Evolutionary conservation across 1,140 invertebrate genomes (phyloP).

Genomic region (Thalassaphorura encarpata): DNA sequence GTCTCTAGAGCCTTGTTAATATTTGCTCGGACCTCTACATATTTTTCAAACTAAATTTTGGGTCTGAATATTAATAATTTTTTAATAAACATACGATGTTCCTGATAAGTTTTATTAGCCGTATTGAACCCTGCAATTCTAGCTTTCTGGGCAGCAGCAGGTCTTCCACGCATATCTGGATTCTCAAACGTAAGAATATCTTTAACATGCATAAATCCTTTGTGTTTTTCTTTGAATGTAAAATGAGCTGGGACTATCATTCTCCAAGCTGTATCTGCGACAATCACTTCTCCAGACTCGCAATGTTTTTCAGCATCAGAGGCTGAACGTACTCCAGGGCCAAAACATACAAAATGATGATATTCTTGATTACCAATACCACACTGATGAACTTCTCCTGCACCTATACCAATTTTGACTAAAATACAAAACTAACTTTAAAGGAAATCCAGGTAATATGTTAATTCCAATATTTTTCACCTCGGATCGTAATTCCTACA

Average conservation of each 20-base stretch:
- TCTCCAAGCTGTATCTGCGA: conserved; percentile 7
- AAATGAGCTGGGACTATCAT: conserved; percentile 1
- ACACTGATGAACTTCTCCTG: conserved; percentile 2
- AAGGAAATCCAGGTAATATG: background rate
- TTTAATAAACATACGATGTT: no score
- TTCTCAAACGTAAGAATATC: conserved; percentile 22
- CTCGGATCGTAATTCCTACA: conserved; percentile 23
- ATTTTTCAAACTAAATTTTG: background rate
- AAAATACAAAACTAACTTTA: background rate
- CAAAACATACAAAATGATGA: conserved; percentile 25
- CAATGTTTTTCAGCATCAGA: conserved; percentile 22
- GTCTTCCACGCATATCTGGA: conserved; percentile 17
- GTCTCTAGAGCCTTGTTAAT: background rate
- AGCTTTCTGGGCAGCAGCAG: background rate
- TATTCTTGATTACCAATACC: conserved; percentile 20
- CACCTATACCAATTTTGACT: conserved; percentile 22
- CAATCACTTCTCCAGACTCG: conserved; percentile 18
- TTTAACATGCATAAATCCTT: background rate
- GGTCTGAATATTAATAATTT: background rate
- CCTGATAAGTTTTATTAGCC: no score
- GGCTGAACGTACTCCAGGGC: conserved; percentile 22
- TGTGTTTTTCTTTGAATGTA: background rate
- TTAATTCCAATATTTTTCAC: conserved; percentile 3
- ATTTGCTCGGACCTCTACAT: background rate
- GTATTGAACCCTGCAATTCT: no score